phyloP scores from a whole-genome alignment of 1,140 invertebrate species.

The Metopolophium dirhodum region DNA sequence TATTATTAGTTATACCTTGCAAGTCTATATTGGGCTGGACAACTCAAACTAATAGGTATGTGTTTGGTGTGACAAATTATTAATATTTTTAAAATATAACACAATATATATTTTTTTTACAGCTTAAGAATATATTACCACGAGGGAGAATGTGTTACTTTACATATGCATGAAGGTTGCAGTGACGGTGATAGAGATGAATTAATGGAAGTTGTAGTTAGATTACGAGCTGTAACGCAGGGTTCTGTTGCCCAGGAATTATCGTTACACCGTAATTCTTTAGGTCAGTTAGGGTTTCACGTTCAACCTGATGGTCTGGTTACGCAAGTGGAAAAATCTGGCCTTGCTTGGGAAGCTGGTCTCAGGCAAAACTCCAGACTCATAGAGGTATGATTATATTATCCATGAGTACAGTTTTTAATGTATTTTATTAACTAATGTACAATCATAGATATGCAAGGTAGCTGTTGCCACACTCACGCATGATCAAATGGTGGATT shows the following conservation, averaged over 20 bases:
- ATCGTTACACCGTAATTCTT: conserved; percentile 77
- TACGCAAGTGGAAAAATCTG: conserved; percentile 88
- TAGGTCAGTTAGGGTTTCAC: conserved; percentile 92
- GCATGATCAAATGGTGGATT: conserved; percentile 93
- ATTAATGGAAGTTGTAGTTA: conserved; percentile 77
- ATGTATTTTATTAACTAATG: not conserved
- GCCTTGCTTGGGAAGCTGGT: conserved; percentile 88
- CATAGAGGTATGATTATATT: conserved; percentile 73
- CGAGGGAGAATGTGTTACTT: conserved; percentile 84
- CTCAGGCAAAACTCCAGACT: conserved; percentile 86
- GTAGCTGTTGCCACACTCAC: conserved; percentile 86
- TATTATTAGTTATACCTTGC: conserved; percentile 86
- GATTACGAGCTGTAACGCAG: conserved; percentile 75
- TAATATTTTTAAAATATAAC: conserved; percentile 32
- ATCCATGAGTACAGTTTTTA: not conserved
- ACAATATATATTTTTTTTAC: conserved; percentile 59
- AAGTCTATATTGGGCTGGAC: conserved; percentile 85
- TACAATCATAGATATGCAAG: conserved; percentile 77
- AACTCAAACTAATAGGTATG: conserved; percentile 70
- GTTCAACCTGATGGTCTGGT: conserved; percentile 95
- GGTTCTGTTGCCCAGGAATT: conserved; percentile 79
- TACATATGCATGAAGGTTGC: conserved; percentile 70
- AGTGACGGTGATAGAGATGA: conserved; percentile 73
- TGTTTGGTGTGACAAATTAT: conserved; percentile 10
- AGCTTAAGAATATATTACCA: conserved; percentile 76